Evolutionary conservation across 2,888 invertebrate species (phyloP), one percentile per base, ranked within the genome.

Genomic region (Macrosoma leucophasiata): DNA sequence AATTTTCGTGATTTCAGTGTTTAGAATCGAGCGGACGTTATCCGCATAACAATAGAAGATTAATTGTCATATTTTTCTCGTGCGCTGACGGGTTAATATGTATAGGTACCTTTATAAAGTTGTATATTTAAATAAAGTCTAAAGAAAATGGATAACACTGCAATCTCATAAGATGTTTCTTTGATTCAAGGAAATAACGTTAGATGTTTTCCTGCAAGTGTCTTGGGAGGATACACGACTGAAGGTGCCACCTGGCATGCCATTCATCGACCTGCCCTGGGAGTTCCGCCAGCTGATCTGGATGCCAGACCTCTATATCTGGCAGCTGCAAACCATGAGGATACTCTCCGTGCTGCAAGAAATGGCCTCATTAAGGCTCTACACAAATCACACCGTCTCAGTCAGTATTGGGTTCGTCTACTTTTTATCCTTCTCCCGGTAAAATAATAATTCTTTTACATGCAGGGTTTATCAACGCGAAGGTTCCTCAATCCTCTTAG

Each of bases 191-290:
- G 88, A 89, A 68, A 88, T 89, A 66, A 88, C 88, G 17, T 67
- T 89, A 46, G 88, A 89, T 64, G 86, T 88, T 39, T 88, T 88
- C 59, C 81, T 89, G 39, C 87, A 88, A 81, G 87, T 88, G n/a
- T 86, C 88, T 55, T 89, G 88, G 88, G 76, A 81, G 39, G 88
- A 89, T 53, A 57, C 58, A 20, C 65, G 88, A 17, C 74, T 89
- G 36, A 72, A 78, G 43, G 64, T 77, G 36, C 75, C 82, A 2
- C 53, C 67, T 13, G 79, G 75, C 19, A 66, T 63, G 50, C 63
- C 70, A 7, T 88, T 86, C 66, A 76, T 88, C 25, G 87, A 88
- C 64, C 79, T 89, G 24, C 87, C 88, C 14, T 89, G 88, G 88
- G 86, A 86, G 58, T 88, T 87, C 59, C 71, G 77, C 13, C 79